Evolutionary conservation across 2,113 vertebrate species (phyloP).

Genomic region (Daboia siamensis): DNA sequence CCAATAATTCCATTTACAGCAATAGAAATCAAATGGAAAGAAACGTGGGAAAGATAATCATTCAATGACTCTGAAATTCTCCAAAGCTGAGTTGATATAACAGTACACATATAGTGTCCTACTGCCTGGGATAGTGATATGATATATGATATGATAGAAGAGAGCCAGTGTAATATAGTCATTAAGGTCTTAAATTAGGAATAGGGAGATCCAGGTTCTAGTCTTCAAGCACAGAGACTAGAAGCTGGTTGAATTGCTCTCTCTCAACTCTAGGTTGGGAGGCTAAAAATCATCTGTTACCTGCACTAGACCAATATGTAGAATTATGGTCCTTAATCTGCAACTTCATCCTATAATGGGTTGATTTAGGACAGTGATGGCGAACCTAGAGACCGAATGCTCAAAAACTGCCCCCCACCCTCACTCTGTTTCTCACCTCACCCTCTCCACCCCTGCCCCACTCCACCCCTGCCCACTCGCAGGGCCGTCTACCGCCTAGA

Average conservation of each 20-base stretch:
- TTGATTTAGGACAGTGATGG: neutral
- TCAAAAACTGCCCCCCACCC: no score
- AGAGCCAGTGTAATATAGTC: neutral
- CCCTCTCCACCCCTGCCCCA: no score
- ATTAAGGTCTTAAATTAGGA: neutral
- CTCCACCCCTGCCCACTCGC: no score
- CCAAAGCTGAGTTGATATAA: neutral
- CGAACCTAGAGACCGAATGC: no score
- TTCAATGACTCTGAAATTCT: fast-evolving
- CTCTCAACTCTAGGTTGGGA: neutral
- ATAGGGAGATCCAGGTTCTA: neutral
- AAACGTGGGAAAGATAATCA: neutral
- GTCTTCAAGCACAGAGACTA: neutral
- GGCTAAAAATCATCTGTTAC: neutral
- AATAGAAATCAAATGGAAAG: fast-evolving
- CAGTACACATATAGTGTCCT: neutral
- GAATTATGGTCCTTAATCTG: neutral
- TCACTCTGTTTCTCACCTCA: no score
- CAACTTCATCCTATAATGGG: neutral
- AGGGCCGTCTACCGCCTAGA: no score
- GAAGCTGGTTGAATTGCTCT: neutral
- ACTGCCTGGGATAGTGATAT: neutral
- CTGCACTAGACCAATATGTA: neutral
- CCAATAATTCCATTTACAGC: neutral
- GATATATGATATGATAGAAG: neutral